phyloP scores from a whole-genome alignment of 2,797 vertebrate genomes.

The Scolopax bukidnonensis region DNA sequence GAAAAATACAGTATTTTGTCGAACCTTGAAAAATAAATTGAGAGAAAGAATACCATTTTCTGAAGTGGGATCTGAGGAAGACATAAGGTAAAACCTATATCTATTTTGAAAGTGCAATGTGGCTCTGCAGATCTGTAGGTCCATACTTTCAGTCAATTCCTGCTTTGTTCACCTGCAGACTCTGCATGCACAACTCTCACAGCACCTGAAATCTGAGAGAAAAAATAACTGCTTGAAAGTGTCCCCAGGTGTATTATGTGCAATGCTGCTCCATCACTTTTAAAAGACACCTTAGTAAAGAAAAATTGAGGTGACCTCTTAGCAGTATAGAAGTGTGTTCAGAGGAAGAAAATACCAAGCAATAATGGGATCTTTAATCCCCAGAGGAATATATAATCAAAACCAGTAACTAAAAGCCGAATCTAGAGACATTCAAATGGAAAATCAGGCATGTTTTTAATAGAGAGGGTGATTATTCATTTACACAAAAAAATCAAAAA shows the following conservation, averaged over 20 bases:
- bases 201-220: neutral
- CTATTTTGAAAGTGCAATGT: neutral
- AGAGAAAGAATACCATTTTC: neutral
- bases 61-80: neutral
- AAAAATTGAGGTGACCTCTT: neutral
- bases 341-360: neutral
- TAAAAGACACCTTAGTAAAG: neutral
- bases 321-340: neutral
- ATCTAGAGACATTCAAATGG: neutral
- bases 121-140: neutral
- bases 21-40: neutral
- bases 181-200: neutral
- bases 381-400: neutral
- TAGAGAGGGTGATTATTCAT: neutral
- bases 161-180: neutral
- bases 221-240: neutral
- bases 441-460: neutral
- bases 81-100: neutral
- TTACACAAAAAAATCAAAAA: neutral
- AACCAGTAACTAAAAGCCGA: neutral
- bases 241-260: neutral
- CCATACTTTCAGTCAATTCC: neutral
- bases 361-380: conserved; percentile 6
- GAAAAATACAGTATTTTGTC: neutral
- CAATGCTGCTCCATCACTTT: neutral